phyloP scores from a whole-genome alignment of 2,797 vertebrate genomes.

The Microcaecilia unicolor region DNA sequence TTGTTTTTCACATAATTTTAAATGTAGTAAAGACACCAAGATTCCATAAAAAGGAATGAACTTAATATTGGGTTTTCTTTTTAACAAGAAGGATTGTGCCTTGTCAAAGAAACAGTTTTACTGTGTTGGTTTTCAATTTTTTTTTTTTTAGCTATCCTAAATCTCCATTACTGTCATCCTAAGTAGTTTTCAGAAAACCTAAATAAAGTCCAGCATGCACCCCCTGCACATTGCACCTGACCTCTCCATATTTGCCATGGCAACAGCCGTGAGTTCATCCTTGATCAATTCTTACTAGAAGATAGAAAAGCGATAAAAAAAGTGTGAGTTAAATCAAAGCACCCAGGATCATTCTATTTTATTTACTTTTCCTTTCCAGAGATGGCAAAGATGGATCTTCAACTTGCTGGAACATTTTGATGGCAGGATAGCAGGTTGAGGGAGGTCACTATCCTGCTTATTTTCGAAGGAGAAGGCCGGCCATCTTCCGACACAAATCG shows the following conservation, averaged over 20 bases:
- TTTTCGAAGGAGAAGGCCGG: too few relatives aligned
- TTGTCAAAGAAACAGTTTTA: conserved; percentile 15
- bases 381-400: too few relatives aligned
- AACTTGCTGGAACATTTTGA: too few relatives aligned
- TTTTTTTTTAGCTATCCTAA: conserved; percentile 22
- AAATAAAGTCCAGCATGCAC: conserved; percentile 10
- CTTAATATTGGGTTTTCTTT: conserved; percentile 9
- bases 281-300: neutral
- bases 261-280: conserved; percentile 11
- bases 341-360: too few relatives aligned
- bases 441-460: too few relatives aligned
- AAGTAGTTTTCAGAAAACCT: conserved; percentile 9
- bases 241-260: conserved; percentile 10
- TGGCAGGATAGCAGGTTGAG: too few relatives aligned
- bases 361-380: too few relatives aligned
- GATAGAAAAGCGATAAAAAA: neutral
- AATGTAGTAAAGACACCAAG: conserved; percentile 10
- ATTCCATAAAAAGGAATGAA: conserved; percentile 29
- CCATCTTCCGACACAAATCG: too few relatives aligned
- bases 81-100: conserved; percentile 14
- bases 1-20: conserved; percentile 12
- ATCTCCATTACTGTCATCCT: conserved; percentile 15
- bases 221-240: conserved; percentile 13
- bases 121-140: conserved; percentile 17
- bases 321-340: conserved; percentile 1